Evolutionary conservation across 2,113 vertebrate species (phyloP).

Genomic region (Phoxinus phoxinus): DNA sequence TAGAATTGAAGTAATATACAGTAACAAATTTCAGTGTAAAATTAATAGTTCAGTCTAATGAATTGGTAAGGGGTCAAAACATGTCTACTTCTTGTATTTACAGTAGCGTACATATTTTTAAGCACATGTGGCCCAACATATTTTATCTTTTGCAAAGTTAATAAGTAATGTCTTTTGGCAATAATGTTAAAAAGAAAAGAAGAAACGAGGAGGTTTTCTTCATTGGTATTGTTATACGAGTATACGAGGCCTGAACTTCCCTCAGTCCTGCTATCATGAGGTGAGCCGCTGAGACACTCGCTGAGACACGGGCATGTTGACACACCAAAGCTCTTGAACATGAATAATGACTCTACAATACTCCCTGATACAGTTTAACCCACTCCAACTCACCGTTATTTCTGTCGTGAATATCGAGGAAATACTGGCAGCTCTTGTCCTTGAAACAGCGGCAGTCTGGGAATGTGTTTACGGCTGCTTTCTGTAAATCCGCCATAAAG

Average conservation of each 20-base stretch:
- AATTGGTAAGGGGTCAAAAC: no score
- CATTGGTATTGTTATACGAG: neutral
- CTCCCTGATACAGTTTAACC: neutral
- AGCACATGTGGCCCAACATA: neutral
- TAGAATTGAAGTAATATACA: no score
- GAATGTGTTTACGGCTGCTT: neutral
- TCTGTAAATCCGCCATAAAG: neutral
- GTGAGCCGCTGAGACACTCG: neutral
- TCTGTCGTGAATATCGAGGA: neutral
- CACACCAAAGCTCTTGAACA: neutral
- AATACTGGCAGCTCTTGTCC: neutral
- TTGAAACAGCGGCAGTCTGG: neutral
- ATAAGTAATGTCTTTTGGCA: constrained; percentile 1
- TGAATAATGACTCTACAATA: neutral
- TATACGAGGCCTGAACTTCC: neutral
- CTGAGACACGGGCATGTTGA: neutral
- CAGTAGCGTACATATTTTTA: neutral
- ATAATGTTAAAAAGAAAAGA: neutral
- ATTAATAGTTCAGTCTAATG: no score
- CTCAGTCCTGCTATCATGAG: neutral
- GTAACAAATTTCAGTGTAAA: no score
- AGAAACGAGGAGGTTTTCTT: neutral
- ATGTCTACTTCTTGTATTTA: no score
- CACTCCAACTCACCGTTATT: neutral
- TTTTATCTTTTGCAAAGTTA: constrained; percentile 12